A percentile compares a stretch with the other conserved stretches of the same genome.
Evolutionary conservation across 2,888 invertebrate species (phyloP).

Genomic region (Frankliniella intonsa): DNA sequence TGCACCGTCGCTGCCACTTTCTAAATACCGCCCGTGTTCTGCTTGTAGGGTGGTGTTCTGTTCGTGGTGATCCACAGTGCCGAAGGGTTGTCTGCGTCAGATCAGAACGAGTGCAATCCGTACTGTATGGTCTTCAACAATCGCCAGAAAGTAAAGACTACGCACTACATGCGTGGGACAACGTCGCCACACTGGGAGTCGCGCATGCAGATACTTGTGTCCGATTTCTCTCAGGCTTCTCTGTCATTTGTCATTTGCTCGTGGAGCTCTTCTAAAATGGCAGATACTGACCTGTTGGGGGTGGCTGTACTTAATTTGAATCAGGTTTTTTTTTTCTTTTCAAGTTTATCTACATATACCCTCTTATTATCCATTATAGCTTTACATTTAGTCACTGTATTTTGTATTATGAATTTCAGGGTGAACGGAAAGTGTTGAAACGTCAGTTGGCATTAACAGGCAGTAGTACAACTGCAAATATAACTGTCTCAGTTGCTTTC

Average conservation of each 20-base stretch:
- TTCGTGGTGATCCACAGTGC: slow-evolving; percentile 52
- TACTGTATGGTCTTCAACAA: slow-evolving; percentile 54
- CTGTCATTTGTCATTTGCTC: slow-evolving; percentile 52
- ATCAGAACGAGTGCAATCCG: slow-evolving; percentile 50
- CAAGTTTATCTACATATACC: not conserved
- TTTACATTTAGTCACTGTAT: not conserved
- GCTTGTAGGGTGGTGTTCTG: slow-evolving; percentile 47
- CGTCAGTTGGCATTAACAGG: slow-evolving; percentile 44
- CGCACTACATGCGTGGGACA: slow-evolving; percentile 49
- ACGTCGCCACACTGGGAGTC: slow-evolving; percentile 51
- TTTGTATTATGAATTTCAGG: slow-evolving; percentile 38
- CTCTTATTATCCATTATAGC: not conserved
- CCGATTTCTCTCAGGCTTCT: slow-evolving; percentile 50
- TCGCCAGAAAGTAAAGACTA: slow-evolving; percentile 52
- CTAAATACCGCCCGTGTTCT: no score
- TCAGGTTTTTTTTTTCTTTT: slow-evolving; percentile 45
- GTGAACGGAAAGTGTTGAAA: slow-evolving; percentile 43
- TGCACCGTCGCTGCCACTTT: no score
- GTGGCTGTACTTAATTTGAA: slow-evolving; percentile 48
- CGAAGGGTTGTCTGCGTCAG: slow-evolving; percentile 47
- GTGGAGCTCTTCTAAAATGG: slow-evolving; percentile 50
- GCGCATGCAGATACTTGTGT: slow-evolving; percentile 50
- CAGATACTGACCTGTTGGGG: slow-evolving; percentile 52
- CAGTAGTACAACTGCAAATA: slow-evolving; percentile 42
- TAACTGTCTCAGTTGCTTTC: slow-evolving; percentile 50